Percentiles rank a stretch among this genome's conserved stretches.
Conservation (phyloP, 37 sponge, comb jelly and placozoan species). For the Oscarella lobularis region DNA sequence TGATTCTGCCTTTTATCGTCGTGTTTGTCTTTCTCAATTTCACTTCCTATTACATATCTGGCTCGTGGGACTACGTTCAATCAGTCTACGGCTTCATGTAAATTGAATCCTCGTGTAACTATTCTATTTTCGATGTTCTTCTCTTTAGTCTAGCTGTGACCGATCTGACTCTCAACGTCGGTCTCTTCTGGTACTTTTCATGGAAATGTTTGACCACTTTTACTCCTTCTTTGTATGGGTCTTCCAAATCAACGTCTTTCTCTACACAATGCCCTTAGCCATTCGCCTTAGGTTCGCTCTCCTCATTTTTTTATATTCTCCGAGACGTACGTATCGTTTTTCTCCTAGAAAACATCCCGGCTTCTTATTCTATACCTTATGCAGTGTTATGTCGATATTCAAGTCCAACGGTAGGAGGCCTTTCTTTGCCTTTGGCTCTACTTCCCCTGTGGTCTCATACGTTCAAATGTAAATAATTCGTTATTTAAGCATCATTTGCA, state of each 20-base stretch:
- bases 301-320: not conserved
- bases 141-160: slow-evolving; percentile 36
- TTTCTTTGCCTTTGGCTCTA: slow-evolving; percentile 71
- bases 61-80: slow-evolving; percentile 64
- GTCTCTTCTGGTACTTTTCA: slow-evolving; percentile 99
- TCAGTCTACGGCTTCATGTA: slow-evolving; percentile 69
- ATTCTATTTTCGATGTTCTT: slow-evolving; percentile 4
- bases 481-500: not conserved
- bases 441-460: slow-evolving; percentile 80
- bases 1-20: too few species aligned
- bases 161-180: slow-evolving; percentile 87
- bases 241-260: slow-evolving; percentile 87
- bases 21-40: too few species aligned
- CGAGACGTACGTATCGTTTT: not conserved
- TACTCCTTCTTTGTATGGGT: slow-evolving; percentile 84
- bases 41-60: slow-evolving; percentile 38
- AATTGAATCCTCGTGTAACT: not conserved
- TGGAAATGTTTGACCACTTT: slow-evolving; percentile 91
- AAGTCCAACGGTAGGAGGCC: slow-evolving; percentile 85
- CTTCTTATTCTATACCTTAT: slow-evolving; percentile 56
- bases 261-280: slow-evolving; percentile 54
- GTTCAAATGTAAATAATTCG: slow-evolving; percentile 54
- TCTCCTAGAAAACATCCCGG: slow-evolving; percentile 52
- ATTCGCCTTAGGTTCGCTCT: slow-evolving; percentile 2
- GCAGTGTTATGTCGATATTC: slow-evolving; percentile 66